phyloP scores from a whole-genome alignment of 1,140 invertebrate species.

The Scaptomyza pallida region DNA sequence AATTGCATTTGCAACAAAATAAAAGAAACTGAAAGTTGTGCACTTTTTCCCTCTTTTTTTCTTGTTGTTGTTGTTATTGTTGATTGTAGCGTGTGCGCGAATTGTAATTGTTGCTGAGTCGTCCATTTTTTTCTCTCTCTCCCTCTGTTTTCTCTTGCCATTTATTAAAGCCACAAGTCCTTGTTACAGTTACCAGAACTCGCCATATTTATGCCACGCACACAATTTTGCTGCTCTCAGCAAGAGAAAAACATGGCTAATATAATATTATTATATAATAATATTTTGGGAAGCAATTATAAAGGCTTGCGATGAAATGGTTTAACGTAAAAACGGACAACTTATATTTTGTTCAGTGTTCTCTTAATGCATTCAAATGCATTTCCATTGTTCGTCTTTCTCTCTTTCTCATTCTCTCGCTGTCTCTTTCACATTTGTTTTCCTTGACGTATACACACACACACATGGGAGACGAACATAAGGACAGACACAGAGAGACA shows the following conservation, averaged over 20 bases:
- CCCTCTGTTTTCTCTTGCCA: no score
- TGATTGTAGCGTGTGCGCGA: neutral
- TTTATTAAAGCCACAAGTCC: neutral
- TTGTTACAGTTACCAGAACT: neutral
- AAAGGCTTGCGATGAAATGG: no score
- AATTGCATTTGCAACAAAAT: constrained; percentile 34
- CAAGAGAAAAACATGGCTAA: no score
- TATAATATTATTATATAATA: no score
- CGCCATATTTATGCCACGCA: no score
- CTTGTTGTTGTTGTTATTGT: no score
- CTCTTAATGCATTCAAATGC: constrained; percentile 69
- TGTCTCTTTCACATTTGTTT: neutral
- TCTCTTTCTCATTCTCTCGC: constrained; percentile 7
- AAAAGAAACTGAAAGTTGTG: constrained; percentile 32
- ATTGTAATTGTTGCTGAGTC: constrained; percentile 24
- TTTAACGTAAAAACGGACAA: no score
- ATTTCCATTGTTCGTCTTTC: constrained; percentile 49
- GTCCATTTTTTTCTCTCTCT: neutral
- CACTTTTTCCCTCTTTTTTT: constrained; percentile 7
- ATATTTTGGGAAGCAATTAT: no score
- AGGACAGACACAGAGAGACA: constrained; percentile 1
- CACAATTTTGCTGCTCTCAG: no score
- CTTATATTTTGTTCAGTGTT: neutral
- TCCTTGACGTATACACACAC: neutral
- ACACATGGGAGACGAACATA: neutral